A percentile compares a stretch with the other conserved stretches of the same genome.
Evolutionary conservation across 2,797 vertebrate genomes (phyloP).

Genomic region (Geotrypetes seraphini): DNA sequence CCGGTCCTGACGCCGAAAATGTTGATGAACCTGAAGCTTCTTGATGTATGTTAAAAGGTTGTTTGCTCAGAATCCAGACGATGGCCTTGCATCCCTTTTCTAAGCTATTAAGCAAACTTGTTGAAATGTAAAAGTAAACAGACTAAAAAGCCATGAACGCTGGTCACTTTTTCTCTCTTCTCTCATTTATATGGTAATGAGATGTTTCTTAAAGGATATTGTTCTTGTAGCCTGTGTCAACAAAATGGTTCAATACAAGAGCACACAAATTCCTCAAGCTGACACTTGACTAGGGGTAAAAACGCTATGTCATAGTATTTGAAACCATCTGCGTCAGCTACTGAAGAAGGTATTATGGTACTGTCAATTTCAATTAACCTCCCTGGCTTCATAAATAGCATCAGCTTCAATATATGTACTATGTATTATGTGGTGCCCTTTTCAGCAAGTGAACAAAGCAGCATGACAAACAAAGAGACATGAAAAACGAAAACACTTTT

Average conservation of each 20-base stretch:
- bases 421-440: slow-evolving; percentile 35
- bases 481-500: slow-evolving; percentile 24
- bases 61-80: too few relatives aligned
- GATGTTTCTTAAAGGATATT: slow-evolving; percentile 30
- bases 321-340: slow-evolving; percentile 30
- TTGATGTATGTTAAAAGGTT: too few relatives aligned
- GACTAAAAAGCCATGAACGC: not conserved
- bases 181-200: slow-evolving; percentile 35
- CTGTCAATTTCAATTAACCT: slow-evolving; percentile 54
- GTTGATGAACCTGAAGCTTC: too few relatives aligned
- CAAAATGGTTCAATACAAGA: slow-evolving; percentile 13
- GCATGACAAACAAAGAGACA: slow-evolving; percentile 42
- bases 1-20: too few relatives aligned
- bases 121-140: slow-evolving; percentile 16
- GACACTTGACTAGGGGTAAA: slow-evolving; percentile 26
- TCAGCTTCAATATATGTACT: slow-evolving; percentile 33
- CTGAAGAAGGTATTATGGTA: slow-evolving; percentile 24
- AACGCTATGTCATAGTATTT: slow-evolving; percentile 12
- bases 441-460: slow-evolving; percentile 46
- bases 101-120: not conserved
- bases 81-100: too few relatives aligned
- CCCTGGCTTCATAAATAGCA: slow-evolving; percentile 40
- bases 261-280: not conserved
- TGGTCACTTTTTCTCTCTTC: slow-evolving; percentile 13
- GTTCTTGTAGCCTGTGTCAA: slow-evolving; percentile 31